Conservation (phyloP, 2,113 vertebrate genomes). For the Sardina pilchardus region DNA sequence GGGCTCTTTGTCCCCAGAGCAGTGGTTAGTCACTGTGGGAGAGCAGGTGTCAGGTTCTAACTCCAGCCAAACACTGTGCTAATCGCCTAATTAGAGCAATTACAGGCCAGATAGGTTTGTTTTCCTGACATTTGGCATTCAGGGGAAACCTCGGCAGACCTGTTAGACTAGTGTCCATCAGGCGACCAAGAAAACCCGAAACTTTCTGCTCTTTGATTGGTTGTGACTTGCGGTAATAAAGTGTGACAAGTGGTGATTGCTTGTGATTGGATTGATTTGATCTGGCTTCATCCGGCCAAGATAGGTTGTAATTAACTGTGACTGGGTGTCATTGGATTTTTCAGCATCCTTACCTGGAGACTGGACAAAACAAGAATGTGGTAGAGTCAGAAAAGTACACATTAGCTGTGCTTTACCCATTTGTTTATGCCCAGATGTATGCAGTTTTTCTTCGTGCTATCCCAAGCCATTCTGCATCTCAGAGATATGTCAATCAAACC, state of each 20-base stretch:
- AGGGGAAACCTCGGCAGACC: constrained; percentile 29
- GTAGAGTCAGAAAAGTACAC: background rate
- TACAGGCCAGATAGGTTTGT: constrained; percentile 42
- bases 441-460: background rate
- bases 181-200: constrained; percentile 19
- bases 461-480: background rate
- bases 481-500: background rate
- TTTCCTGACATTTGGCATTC: constrained; percentile 47
- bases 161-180: constrained; percentile 35
- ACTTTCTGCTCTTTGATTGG: constrained; percentile 40
- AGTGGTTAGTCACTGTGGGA: constrained; percentile 39
- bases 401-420: background rate
- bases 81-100: constrained; percentile 54
- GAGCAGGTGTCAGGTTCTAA: constrained; percentile 50
- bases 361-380: background rate
- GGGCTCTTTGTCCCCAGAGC: constrained; percentile 21
- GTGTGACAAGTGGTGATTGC: constrained; percentile 39
- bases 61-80: constrained; percentile 42
- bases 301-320: constrained; percentile 40
- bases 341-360: background rate
- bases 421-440: background rate
- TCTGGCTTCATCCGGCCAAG: constrained; percentile 36
- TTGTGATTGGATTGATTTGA: constrained; percentile 43
- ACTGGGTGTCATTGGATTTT: constrained; percentile 45
- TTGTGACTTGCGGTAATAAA: constrained; percentile 45